These are phyloP conservation scores for Andrena cerasifolii DNA, from an alignment of 1,140 invertebrate genomes.

Conservation along the genomic window DNA sequence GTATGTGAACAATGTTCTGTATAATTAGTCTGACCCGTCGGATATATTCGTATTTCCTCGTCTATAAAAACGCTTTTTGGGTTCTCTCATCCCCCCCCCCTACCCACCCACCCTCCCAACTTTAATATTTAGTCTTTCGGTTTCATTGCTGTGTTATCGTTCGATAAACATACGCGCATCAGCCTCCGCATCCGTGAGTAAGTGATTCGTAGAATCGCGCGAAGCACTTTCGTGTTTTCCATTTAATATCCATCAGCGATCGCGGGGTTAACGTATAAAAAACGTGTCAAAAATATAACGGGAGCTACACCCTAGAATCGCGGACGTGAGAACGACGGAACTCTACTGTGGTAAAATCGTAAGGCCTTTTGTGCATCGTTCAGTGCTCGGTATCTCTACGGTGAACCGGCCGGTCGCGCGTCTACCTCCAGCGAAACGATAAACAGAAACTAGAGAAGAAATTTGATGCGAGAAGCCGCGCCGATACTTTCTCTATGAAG, in stretches of 20 bases:
- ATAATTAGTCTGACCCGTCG: conserved; percentile 5
- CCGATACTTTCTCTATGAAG: too few species aligned
- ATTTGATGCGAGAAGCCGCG: too few species aligned
- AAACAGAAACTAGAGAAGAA: not conserved
- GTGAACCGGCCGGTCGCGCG: conserved; percentile 6
- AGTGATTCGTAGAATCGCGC: conserved; percentile 9
- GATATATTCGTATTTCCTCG: not conserved
- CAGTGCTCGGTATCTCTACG: not conserved
- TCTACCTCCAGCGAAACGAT: not conserved
- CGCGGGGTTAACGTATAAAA: conserved; percentile 54
- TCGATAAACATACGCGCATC: not conserved
- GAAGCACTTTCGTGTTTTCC: not conserved
- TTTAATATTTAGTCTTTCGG: conserved; percentile 24
- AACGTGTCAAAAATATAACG: conserved; percentile 56
- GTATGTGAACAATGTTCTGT: conserved; percentile 45
- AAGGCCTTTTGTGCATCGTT: conserved; percentile 49
- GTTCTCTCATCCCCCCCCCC: too few species aligned
- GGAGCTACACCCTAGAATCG: conserved; percentile 29
- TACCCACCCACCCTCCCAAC: too few species aligned
- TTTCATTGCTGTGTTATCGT: conserved; percentile 25
- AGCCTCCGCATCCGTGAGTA: not conserved
- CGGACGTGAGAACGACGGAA: conserved; percentile 32
- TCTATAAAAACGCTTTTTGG: conserved; percentile 17
- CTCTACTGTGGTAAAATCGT: conserved; percentile 26
- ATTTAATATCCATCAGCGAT: conserved; percentile 25